Conservation (phyloP, 2,888 invertebrate species). For the Drosophila histrio region DNA sequence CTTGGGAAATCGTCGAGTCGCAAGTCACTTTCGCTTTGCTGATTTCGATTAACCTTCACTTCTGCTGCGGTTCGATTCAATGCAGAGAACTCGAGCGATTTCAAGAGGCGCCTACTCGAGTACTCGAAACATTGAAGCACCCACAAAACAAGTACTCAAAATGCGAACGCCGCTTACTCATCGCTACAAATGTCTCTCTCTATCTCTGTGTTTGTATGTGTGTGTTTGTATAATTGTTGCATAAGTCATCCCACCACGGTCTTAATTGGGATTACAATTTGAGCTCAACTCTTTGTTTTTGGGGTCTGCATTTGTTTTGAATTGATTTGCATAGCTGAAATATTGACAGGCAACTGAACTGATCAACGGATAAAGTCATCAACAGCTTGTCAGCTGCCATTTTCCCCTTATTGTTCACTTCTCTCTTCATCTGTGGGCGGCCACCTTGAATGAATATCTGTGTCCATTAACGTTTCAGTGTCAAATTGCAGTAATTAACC, state of each 20-base stretch:
- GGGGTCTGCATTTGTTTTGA: neutral
- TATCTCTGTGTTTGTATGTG: neutral
- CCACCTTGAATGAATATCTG: slow-evolving; percentile 42
- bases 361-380: slow-evolving; percentile 47
- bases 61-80: slow-evolving; percentile 35
- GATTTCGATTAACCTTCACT: slow-evolving; percentile 71
- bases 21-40: slow-evolving; percentile 62
- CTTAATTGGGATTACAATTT: slow-evolving; percentile 56
- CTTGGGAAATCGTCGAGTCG: slow-evolving; percentile 43
- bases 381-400: slow-evolving; percentile 25
- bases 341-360: slow-evolving; percentile 38
- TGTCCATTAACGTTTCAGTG: slow-evolving; percentile 43
- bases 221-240: slow-evolving; percentile 40
- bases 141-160: slow-evolving; percentile 43
- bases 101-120: slow-evolving; percentile 56
- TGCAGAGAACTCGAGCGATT: slow-evolving; percentile 49
- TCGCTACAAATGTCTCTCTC: slow-evolving; percentile 10
- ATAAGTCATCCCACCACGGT: slow-evolving; percentile 41
- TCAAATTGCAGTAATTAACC: slow-evolving; percentile 63
- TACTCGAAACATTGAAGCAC: slow-evolving; percentile 39
- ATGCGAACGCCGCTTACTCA: slow-evolving; percentile 46
- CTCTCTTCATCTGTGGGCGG: slow-evolving; percentile 29
- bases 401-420: neutral
- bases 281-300: slow-evolving; percentile 31
- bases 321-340: slow-evolving; percentile 46